Conservation (phyloP, 1,140 invertebrate genomes). For the Caerostris darwini region DNA sequence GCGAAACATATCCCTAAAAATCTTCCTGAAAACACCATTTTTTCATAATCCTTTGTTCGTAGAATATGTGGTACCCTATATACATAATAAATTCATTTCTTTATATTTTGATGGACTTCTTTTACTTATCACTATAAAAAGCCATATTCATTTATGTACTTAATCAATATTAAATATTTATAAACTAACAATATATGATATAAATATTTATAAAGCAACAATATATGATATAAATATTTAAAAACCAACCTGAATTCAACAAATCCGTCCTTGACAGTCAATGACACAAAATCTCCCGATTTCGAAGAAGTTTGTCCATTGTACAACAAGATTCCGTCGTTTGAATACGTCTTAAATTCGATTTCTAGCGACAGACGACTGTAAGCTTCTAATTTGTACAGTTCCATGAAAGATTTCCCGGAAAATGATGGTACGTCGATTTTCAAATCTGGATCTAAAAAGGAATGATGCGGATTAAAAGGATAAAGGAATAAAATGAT, state of each 20-base stretch:
- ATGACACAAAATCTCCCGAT: conserved; percentile 93
- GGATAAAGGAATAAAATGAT: too few species aligned
- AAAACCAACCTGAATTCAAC: conserved; percentile 73
- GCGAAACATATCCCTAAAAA: too few species aligned
- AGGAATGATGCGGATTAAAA: too few species aligned
- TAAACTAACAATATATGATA: background rate
- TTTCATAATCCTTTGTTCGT: too few species aligned
- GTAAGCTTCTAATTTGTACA: conserved; percentile 88
- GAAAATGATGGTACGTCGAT: conserved; percentile 82
- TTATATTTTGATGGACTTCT: background rate
- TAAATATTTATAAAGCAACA: too few species aligned
- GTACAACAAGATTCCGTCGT: conserved; percentile 93
- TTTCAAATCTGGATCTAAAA: conserved; percentile 28
- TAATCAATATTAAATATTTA: background rate
- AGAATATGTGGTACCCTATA: too few species aligned
- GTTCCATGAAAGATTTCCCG: conserved; percentile 82
- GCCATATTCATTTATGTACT: background rate
- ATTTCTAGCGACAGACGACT: conserved; percentile 93
- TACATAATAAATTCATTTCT: too few species aligned
- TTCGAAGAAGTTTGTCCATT: conserved; percentile 93
- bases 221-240: too few species aligned
- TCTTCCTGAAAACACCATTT: too few species aligned
- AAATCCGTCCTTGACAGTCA: conserved; percentile 85
- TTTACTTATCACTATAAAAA: background rate
- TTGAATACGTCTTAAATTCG: conserved; percentile 92